Percentiles rank a stretch among this genome's conserved stretches.
phyloP scores from a whole-genome alignment of 2,888 invertebrate genomes.

The Prosopocoilus inquinatus region DNA sequence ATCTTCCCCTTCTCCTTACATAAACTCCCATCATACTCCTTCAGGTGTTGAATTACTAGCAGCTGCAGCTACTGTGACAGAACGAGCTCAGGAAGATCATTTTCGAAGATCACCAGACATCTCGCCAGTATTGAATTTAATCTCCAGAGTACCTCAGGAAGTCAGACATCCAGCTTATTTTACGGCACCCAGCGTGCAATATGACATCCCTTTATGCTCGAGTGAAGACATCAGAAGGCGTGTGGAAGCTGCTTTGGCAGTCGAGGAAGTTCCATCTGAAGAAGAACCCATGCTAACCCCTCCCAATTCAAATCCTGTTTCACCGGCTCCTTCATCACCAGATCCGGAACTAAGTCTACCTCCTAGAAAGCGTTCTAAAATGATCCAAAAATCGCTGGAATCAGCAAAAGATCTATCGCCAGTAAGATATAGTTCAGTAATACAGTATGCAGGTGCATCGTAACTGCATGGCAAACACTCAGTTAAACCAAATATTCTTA shows the following conservation, averaged over 20 bases:
- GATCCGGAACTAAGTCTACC: constrained; percentile 67
- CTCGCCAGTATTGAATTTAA: constrained; percentile 43
- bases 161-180: constrained; percentile 42
- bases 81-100: constrained; percentile 44
- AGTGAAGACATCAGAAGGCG: constrained; percentile 60
- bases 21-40: constrained; percentile 23
- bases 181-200: constrained; percentile 36
- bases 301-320: constrained; percentile 59
- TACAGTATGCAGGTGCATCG: constrained; percentile 78
- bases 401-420: constrained; percentile 32
- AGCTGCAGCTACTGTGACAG: constrained; percentile 49
- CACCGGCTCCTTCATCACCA: constrained; percentile 50
- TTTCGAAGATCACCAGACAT: constrained; percentile 29
- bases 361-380: constrained; percentile 73
- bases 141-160: constrained; percentile 35
- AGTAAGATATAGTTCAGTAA: constrained; percentile 67
- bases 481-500: background rate
- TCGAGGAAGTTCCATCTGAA: constrained; percentile 55
- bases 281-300: constrained; percentile 57
- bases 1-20: constrained; percentile 29
- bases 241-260: constrained; percentile 63
- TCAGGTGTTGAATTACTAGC: constrained; percentile 48
- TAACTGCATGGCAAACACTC: constrained; percentile 36
- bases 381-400: constrained; percentile 70
- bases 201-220: constrained; percentile 45